Evolutionary conservation across 92 coral and sea anemone genomes (phyloP), one percentile per base, ranked within the genome.

Genomic region (Phymanthus crucifer): DNA sequence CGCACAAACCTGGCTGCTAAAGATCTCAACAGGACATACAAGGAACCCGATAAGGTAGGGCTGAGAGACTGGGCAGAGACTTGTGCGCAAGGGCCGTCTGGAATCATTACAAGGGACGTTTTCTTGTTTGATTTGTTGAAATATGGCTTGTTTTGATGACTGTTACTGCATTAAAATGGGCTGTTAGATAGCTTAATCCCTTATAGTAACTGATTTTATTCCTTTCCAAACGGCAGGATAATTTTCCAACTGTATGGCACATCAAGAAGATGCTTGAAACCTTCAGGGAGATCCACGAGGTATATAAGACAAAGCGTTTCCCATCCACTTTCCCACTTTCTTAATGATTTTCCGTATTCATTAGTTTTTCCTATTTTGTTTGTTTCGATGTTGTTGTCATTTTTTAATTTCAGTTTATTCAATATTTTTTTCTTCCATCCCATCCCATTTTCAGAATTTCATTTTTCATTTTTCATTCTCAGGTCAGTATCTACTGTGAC

Each of bases 401-500:
- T 72, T 46, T 27, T 18, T n/a, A 0, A 36, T 3, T 36, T 13
- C 52, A 29, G 73, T 72, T 81, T 74, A 6, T 24, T 54, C 65
- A 23, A 36, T 17, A 2, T 0, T 54, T 52, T 72, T 9, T 19
- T 61, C 13, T 66, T 38, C 12, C 1, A 43, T 23, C 34, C 19
- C 10, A 27, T 10, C 35, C 3, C 37, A 33, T 29, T 16, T 32
- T 37, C 1, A 21, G 27, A 21, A 6, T 54, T 54, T 54, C 64
- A 54, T 21, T 54, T n/a, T 54, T 54, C 64, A 54, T 12, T 54
- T 29, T 31, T 64, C 43, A 18, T 34, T 68, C 40, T 4, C 57
- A 95, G 98, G 95, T 96, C 68, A 94, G 94, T 71, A 93, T 96
- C n/a, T 96, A 96, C 82, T 96, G 99, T 70, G 99, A 96, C 79